Conservation (phyloP, 2,113 vertebrate species). For the Micronycteris hirsuta region DNA sequence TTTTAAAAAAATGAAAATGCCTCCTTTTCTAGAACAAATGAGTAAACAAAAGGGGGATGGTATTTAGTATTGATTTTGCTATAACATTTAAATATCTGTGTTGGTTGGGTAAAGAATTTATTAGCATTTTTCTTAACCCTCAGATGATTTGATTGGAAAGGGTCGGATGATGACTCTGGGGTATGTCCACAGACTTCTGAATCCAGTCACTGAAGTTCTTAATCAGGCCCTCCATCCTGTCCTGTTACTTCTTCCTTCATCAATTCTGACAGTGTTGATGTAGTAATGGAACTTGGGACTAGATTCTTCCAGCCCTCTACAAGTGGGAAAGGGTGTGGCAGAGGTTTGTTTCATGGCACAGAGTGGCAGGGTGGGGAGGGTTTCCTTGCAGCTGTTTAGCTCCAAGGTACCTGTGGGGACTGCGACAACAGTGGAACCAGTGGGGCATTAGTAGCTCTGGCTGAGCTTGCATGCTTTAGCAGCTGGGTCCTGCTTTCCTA, state of each 20-base stretch:
- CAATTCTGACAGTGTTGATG: background rate
- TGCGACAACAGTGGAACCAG: background rate
- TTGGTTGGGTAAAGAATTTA: background rate
- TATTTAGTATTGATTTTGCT: background rate
- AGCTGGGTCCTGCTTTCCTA: background rate
- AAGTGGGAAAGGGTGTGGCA: too few species aligned
- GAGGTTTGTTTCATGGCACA: background rate
- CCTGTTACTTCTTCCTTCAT: background rate
- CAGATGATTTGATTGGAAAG: background rate
- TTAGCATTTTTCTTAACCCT: background rate
- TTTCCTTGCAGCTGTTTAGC: background rate
- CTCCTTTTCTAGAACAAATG: background rate
- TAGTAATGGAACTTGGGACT: background rate
- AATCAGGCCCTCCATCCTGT: background rate
- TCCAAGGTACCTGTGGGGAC: background rate
- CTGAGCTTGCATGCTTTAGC: background rate
- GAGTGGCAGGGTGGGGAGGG: background rate
- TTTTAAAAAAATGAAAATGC: background rate
- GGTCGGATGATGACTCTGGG: background rate
- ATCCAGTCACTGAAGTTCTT: background rate
- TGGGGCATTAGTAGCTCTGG: background rate
- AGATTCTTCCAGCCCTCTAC: background rate
- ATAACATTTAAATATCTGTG: background rate
- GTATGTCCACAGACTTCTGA: background rate
- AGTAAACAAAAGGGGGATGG: background rate